Base-by-base conservation (phyloP, 2,888 invertebrate species). In the Piscicola geometra region DNA sequence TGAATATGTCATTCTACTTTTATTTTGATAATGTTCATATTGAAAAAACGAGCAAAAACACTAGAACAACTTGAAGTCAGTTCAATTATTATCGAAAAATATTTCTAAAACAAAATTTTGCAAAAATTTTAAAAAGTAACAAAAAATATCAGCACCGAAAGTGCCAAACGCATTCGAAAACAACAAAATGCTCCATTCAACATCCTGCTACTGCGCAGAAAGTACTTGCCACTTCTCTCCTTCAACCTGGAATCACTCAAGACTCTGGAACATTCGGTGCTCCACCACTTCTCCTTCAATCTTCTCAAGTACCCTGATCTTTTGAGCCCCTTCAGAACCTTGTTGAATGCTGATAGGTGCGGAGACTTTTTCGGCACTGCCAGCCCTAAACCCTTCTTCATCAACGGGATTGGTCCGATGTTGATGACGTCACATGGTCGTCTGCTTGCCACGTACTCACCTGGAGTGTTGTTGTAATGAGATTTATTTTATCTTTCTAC, bases 221-320 rank as follows among this genome's bases (percentile, higher is more conserved):
- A 35, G 33, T 35, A 33, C 30, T 67, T 67, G 18, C 73, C 36
- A 36, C 41, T 3, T n/a, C 60, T 25, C 32, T 52, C 33, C 35
- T 64, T 64, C 32, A 73, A 25, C 64, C 73, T 28, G 2, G 73
- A 73, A 64, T 73, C 73, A n/a, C 64, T 73, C n/a, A 3, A 12
- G 18, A 67, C 18, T 32, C 18, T 30, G 33, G 18, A 15, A 35
- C 73, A 73, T n/a, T 73, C 64, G 33, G 64, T 25, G 21, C 64
- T 56, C 79, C 79, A 79, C 79, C 79, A 79, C 32, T 76, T 76
- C 56, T 56, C 15, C 67, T 79, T 79, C 33, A 79, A 33, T 36
- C 67, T 50, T 9, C 71, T 71, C 1, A 79, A 68, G 33, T 74
- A 70, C 9, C 78, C 79, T n/a, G 72, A 74, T 41, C 60, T 75